Evolutionary conservation across 1,140 invertebrate genomes (phyloP).

Genomic region (Oppia nitens): DNA sequence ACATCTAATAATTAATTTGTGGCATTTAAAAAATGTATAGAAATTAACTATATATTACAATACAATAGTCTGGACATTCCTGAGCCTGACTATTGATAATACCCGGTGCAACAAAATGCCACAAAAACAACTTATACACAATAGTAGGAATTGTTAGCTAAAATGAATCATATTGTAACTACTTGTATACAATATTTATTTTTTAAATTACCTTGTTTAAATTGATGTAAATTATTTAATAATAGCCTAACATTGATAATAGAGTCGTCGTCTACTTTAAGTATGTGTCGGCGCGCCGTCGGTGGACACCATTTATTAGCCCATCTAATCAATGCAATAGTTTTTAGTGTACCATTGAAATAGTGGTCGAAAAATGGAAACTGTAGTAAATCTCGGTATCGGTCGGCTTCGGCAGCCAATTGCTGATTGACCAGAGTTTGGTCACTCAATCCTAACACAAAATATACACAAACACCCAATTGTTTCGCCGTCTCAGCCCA

Average conservation of each 20-base stretch:
- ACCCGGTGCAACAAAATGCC: too few relatives aligned
- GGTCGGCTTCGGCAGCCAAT: conserved; percentile 14
- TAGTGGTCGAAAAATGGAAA: conserved; percentile 25
- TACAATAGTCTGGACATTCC: too few relatives aligned
- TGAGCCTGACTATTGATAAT: too few relatives aligned
- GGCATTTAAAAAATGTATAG: too few relatives aligned
- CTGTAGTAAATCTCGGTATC: conserved; percentile 20
- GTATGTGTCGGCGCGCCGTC: conserved; percentile 46
- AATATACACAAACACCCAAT: conserved; percentile 12
- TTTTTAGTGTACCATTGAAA: conserved; percentile 25
- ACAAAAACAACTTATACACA: too few relatives aligned
- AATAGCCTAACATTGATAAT: conserved; percentile 46
- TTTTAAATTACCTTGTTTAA: conserved; percentile 4
- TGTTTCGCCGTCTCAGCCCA: conserved; percentile 38
- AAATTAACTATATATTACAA: too few relatives aligned
- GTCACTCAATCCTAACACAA: conserved; percentile 15
- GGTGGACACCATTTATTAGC: conserved; percentile 42
- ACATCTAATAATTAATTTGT: too few relatives aligned
- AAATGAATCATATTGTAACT: too few relatives aligned
- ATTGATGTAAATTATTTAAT: conserved; percentile 2
- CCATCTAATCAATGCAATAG: conserved; percentile 25
- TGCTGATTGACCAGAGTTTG: conserved; percentile 6
- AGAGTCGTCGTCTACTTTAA: conserved; percentile 70
- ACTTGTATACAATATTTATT: too few relatives aligned
- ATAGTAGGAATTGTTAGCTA: too few relatives aligned